A percentile compares a stretch with the other conserved stretches of the same genome.
phyloP scores from a whole-genome alignment of 2,797 vertebrate genomes.

The Nyctalus aviator region DNA sequence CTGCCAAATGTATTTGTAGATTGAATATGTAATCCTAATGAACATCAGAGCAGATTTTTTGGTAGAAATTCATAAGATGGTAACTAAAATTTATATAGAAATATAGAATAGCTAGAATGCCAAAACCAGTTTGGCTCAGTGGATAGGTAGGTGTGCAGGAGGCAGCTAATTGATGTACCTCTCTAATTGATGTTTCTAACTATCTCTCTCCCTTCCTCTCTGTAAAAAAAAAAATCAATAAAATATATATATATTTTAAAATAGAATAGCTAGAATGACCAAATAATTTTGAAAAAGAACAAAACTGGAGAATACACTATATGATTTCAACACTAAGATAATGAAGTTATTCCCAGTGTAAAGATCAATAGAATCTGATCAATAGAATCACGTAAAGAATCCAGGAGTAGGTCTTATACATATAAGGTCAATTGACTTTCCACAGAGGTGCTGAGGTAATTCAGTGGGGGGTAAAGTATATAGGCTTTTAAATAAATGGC shows the following conservation, averaged over 20 bases:
- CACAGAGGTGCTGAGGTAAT: background rate
- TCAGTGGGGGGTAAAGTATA: background rate
- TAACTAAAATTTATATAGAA: slow-evolving; percentile 27
- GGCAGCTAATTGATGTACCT: no score
- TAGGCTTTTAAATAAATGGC: background rate
- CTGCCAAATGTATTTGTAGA: background rate
- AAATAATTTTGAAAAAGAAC: slow-evolving; percentile 7
- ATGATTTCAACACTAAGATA: slow-evolving; percentile 29
- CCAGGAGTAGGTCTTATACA: background rate
- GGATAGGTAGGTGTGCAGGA: no score
- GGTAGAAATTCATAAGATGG: background rate
- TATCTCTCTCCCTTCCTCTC: no score
- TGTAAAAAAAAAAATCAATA: no score
- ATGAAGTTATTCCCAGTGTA: background rate
- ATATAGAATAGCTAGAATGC: background rate
- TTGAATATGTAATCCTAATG: background rate
- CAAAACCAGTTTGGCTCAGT: background rate
- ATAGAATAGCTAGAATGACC: background rate
- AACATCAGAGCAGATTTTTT: slow-evolving; percentile 5
- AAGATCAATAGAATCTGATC: background rate
- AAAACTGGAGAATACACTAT: background rate
- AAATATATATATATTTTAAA: no score
- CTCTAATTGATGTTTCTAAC: no score
- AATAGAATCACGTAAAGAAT: background rate
- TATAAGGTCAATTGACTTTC: background rate